These are phyloP conservation scores for Shargacucullia verbasci DNA, from an alignment of 2,888 invertebrate species.

Conservation along the genomic window DNA sequence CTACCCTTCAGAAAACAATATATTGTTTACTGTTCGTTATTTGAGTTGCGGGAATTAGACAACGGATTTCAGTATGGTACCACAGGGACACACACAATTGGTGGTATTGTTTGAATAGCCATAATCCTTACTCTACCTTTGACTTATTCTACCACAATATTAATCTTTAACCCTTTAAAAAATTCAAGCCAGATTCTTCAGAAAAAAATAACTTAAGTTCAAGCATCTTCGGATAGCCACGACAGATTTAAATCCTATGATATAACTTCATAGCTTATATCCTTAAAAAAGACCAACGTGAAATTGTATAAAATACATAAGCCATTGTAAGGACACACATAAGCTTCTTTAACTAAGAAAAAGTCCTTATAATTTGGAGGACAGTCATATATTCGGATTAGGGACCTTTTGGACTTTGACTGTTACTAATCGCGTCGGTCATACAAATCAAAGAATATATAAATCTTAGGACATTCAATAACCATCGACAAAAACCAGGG, in stretches of 20 bases:
- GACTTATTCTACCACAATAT: too few species aligned
- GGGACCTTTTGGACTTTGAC: slow-evolving; percentile 57
- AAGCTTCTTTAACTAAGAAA: slow-evolving; percentile 15
- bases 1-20: too few species aligned
- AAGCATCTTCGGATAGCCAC: slow-evolving; percentile 21
- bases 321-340: slow-evolving; percentile 32
- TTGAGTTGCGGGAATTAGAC: too few species aligned
- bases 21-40: too few species aligned
- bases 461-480: slow-evolving; percentile 75
- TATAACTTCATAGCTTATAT: slow-evolving; percentile 31
- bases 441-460: slow-evolving; percentile 58
- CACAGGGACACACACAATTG: too few species aligned
- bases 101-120: too few species aligned
- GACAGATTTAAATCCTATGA: slow-evolving; percentile 39
- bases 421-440: slow-evolving; percentile 53
- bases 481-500: slow-evolving; percentile 66
- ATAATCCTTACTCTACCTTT: too few species aligned
- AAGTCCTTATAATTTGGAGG: slow-evolving; percentile 51
- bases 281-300: slow-evolving; percentile 28
- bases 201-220: slow-evolving; percentile 28
- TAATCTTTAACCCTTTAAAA: slow-evolving; percentile 4
- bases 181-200: not conserved
- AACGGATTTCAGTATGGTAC: too few species aligned
- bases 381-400: slow-evolving; percentile 69
- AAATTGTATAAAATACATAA: slow-evolving; percentile 36